Base-by-base conservation (phyloP, 2,888 invertebrate genomes). In the Tipula confusa region DNA sequence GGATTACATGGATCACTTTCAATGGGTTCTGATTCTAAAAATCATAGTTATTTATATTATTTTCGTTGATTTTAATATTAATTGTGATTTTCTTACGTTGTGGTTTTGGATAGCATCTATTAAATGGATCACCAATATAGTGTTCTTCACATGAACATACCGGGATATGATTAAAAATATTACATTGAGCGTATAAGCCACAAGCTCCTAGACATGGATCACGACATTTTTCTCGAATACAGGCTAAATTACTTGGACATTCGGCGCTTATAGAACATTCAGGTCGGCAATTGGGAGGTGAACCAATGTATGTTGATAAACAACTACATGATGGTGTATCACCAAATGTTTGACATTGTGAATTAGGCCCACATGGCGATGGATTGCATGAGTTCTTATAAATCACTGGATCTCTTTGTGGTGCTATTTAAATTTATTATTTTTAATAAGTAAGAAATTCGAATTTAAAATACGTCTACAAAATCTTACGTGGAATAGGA, bases 201-300 rank as follows among this genome's bases (percentile, higher is more conserved):
- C 95, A 96, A 5, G 94, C 94, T 11, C 95, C 95, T 7, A 94
- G 94, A 86, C 96, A 96, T n/a, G 95, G 95, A 88, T 96, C 95
- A 85, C 89, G 90, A 88, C 96, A 96, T 88, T 92, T 94, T 87
- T 94, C 93, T 86, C 93, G 92, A 81, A 96, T 93, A 87, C 96
- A 96, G 64, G 96, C 95, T 86, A 92, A 90, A 87, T 93, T 93
- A 86, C 93, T 93, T 6, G 93, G 89, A 88, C 96, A 96, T 86
- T 96, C 96, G 0, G 94, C 91, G 87, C 94, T 94, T 31, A 95
- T 92, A 11, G 91, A 91, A 87, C 94, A 94, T 87, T 94, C 93
- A 4, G 94, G 94, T 36, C 93, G 91, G 87, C 94, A 94, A 85
- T 92, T 91, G 1, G 94, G 94, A 64, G 95, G 95, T 83, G 92